These are phyloP conservation scores for Melanogrammus aeglefinus DNA, from an alignment of 2,797 vertebrate genomes.

Conservation along the genomic window DNA sequence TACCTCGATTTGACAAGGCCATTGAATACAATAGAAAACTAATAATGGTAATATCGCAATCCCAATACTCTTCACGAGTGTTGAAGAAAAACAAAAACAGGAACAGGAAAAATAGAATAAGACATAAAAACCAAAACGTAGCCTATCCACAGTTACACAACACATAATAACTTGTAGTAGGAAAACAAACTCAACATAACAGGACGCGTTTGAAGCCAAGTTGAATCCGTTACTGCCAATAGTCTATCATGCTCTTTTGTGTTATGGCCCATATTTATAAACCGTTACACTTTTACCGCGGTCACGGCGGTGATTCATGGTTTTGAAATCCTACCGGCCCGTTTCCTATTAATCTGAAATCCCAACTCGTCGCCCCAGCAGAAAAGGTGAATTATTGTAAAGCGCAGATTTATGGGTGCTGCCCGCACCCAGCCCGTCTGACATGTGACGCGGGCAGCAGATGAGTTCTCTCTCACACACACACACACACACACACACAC, in stretches of 20 bases:
- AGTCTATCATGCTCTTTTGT: constrained; percentile 1
- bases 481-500: too few relatives aligned
- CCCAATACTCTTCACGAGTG: too few relatives aligned
- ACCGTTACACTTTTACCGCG: not conserved
- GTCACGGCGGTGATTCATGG: constrained; percentile 21
- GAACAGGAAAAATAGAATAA: too few relatives aligned
- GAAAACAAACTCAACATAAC: not conserved
- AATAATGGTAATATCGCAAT: too few relatives aligned
- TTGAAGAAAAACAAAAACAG: too few relatives aligned
- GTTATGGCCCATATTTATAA: constrained; percentile 13
- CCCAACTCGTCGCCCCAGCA: constrained; percentile 25
- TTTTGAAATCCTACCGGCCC: constrained; percentile 25
- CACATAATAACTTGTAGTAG: not conserved
- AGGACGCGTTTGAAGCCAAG: not conserved
- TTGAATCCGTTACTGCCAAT: not conserved
- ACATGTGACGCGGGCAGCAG: constrained; percentile 25
- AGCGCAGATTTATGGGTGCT: constrained; percentile 33
- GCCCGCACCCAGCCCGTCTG: not conserved
- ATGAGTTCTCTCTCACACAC: constrained; percentile 21
- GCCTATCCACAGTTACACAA: too few relatives aligned
- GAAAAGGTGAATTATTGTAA: constrained; percentile 43
- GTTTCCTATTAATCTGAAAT: constrained; percentile 36
- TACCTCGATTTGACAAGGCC: too few relatives aligned
- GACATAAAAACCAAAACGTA: too few relatives aligned
- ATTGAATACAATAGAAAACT: too few relatives aligned